Percentiles rank a stretch among this genome's conserved stretches.
phyloP scores from a whole-genome alignment of 1,140 invertebrate species.

The Portunus trituberculatus region DNA sequence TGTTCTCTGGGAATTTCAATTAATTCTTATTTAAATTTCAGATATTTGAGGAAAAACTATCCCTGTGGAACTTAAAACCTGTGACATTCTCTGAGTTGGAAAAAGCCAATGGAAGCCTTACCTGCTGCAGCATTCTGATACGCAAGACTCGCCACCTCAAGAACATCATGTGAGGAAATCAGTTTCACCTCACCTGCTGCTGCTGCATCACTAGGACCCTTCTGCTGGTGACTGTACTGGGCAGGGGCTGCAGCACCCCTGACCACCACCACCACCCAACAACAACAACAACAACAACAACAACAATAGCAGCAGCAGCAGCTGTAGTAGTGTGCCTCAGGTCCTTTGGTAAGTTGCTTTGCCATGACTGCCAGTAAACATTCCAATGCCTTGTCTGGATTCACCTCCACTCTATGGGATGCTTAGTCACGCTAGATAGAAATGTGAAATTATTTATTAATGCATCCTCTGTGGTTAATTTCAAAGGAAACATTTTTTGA shows the following conservation, averaged over 20 bases:
- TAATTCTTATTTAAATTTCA: conserved; percentile 80
- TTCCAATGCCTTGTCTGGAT: conserved; percentile 52
- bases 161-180: conserved; percentile 68
- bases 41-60: conserved; percentile 91
- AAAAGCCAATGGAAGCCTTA: conserved; percentile 87
- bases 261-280: too few species aligned
- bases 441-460: too few species aligned
- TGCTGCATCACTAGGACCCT: not conserved
- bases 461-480: not conserved
- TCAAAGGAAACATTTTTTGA: not conserved
- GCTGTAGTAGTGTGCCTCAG: not conserved
- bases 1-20: too few species aligned
- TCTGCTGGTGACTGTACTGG: not conserved
- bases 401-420: not conserved
- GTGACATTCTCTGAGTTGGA: conserved; percentile 89
- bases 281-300: too few species aligned
- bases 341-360: conserved; percentile 24
- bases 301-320: too few species aligned
- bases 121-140: conserved; percentile 88
- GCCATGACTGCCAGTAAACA: not conserved
- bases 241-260: not conserved
- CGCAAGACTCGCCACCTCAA: conserved; percentile 79
- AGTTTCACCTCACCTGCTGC: not conserved
- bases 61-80: conserved; percentile 86
- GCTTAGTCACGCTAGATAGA: not conserved